Evolutionary conservation across 2,113 vertebrate genomes (phyloP).

Genomic region (Nestor notabilis): DNA sequence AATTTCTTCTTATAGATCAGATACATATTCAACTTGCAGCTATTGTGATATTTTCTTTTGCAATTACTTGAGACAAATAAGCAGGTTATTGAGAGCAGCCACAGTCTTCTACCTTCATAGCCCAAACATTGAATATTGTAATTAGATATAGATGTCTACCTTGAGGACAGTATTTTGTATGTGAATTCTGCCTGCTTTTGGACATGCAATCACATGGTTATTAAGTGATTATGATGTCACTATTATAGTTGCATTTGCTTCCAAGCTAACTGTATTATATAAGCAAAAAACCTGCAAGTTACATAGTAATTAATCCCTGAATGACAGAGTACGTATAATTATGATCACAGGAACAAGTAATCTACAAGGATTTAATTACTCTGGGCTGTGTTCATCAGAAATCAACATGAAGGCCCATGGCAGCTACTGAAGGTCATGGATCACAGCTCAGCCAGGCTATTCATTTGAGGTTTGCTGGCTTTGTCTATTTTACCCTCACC

Average conservation of each 20-base stretch:
- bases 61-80: neutral
- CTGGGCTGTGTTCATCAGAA: slow-evolving; percentile 17
- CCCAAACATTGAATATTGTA: neutral
- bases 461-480: neutral
- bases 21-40: neutral
- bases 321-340: slow-evolving; percentile 17
- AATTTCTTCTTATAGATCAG: neutral
- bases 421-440: neutral
- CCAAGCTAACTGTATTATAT: neutral
- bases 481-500: neutral
- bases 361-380: slow-evolving; percentile 29
- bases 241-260: neutral
- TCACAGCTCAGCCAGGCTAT: neutral
- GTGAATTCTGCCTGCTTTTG: neutral
- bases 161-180: neutral
- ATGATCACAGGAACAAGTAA: slow-evolving; percentile 10
- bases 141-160: neutral
- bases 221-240: neutral
- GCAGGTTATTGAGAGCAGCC: neutral
- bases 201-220: neutral
- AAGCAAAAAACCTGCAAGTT: slow-evolving; percentile 13
- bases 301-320: slow-evolving; percentile 31
- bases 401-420: neutral
- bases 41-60: neutral
- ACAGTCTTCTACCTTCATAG: neutral